These are phyloP conservation scores for Drosophila bocqueti DNA, from an alignment of 1,140 invertebrate genomes.

Conservation along the genomic window DNA sequence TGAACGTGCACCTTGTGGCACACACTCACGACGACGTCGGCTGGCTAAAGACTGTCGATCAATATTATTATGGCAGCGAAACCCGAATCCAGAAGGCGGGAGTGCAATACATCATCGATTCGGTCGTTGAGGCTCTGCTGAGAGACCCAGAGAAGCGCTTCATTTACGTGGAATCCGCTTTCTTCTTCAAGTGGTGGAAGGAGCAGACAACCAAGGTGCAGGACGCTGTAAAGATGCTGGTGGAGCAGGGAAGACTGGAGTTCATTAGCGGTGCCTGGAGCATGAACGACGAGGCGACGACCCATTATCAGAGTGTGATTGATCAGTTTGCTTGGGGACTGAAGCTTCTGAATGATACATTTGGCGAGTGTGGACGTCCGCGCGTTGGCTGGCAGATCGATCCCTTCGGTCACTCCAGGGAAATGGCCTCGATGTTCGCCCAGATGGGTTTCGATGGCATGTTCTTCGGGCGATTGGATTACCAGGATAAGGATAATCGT, in stretches of 20 bases:
- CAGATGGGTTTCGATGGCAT: conserved; percentile 95
- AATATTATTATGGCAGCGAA: conserved; percentile 86
- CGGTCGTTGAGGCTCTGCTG: conserved; percentile 91
- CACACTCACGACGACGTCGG: conserved; percentile 96
- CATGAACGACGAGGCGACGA: conserved; percentile 97
- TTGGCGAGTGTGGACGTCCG: conserved; percentile 93
- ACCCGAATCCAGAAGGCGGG: conserved; percentile 91
- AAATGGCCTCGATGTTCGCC: conserved; percentile 93
- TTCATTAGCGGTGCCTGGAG: conserved; percentile 95
- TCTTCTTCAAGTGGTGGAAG: conserved; percentile 97
- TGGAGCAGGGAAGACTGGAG: conserved; percentile 92
- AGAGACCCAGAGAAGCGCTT: conserved; percentile 90
- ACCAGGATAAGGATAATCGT: conserved; percentile 91
- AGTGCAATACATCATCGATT: conserved; percentile 96
- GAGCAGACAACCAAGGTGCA: conserved; percentile 88
- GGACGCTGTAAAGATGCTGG: conserved; percentile 88
- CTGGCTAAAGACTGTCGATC: conserved; percentile 97
- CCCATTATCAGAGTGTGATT: conserved; percentile 97
- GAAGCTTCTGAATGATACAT: conserved; percentile 89
- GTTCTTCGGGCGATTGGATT: conserved; percentile 95
- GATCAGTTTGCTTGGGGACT: conserved; percentile 95
- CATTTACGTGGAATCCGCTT: conserved; percentile 93
- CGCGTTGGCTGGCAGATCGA: conserved; percentile 97
- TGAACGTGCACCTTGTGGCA: conserved; percentile 93
- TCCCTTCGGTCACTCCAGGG: conserved; percentile 96